A percentile compares a stretch with the other conserved stretches of the same genome.
These are phyloP conservation scores for Patella depressa DNA, from an alignment of 2,888 invertebrate genomes.

Conservation along the genomic window DNA sequence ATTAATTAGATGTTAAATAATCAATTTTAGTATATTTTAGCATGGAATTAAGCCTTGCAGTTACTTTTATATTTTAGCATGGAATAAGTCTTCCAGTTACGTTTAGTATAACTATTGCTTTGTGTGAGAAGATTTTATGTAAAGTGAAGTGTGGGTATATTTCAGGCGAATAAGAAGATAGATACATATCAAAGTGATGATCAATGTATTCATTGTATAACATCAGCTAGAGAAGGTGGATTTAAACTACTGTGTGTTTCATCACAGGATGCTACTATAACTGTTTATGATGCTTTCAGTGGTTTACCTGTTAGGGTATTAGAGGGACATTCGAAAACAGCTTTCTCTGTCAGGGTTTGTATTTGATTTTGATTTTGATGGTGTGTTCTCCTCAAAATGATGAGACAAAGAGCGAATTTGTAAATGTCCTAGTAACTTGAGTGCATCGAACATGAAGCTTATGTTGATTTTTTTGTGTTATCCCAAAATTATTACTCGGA, in stretches of 20 bases:
- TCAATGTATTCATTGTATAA: conserved; percentile 48
- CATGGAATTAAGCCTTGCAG: no score
- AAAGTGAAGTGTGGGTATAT: background rate
- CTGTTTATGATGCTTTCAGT: conserved; percentile 50
- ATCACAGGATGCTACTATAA: conserved; percentile 51
- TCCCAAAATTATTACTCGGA: no score
- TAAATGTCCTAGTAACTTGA: no score
- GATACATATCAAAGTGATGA: conserved; percentile 53
- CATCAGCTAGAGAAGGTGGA: conserved; percentile 51
- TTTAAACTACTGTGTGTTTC: conserved; percentile 52
- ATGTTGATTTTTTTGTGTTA: no score
- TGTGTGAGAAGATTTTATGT: no score
- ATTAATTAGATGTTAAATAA: no score
- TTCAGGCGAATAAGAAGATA: conserved; percentile 49
- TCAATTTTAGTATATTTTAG: background rate
- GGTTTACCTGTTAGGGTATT: conserved; percentile 56
- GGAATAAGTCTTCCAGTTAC: no score
- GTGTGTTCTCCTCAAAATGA: background rate
- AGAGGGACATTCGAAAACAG: conserved; percentile 52
- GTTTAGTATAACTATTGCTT: no score
- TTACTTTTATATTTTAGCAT: background rate
- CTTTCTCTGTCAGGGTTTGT: conserved; percentile 48
- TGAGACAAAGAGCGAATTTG: background rate
- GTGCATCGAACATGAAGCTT: no score
- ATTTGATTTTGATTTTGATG: background rate